Base-by-base conservation (phyloP, 1,140 invertebrate genomes). In the Nephila pilipes region DNA sequence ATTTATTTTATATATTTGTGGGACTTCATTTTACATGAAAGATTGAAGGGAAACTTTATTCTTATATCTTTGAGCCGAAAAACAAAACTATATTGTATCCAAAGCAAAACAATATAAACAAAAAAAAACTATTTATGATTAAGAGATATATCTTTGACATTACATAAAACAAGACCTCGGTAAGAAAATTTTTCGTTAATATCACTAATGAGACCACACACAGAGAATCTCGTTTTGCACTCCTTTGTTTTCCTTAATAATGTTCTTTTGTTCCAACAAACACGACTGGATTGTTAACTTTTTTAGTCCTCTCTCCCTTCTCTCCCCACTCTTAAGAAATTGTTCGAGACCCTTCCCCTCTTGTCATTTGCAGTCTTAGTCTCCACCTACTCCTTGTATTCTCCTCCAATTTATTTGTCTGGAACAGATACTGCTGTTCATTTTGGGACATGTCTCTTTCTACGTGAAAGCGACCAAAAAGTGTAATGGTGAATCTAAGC, bases 371-470 rank as follows among this genome's bases (percentile, higher is more conserved):
- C 69, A 75, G 69, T 75, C 3, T 29, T 12, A 75, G 32, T 75
- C 32, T 32, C 69, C 69, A 36, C 69, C 69, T 29, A 75, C 69
- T 75, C 18, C 69, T 75, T 75, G 69, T 75, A 36, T 16, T 75
- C 29, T 12, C 29, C 29, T 32, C 32, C 29, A 75, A 75, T 29
- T 75, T 75, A 75, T 75, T 75, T 75, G 69, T 75, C 69, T 75
- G 32, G 14, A 75, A 75, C 69, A 75, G 69, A 29, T 6, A 75
- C 29, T 32, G 29, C 18, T 75, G 69, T 32, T 75, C 29, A 32
- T 75, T 75, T 75, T 14, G 20, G 69, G 32, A 75, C 69, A 75
- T 32, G 69, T 18, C 29, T 75, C 29, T 75, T 75, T 36, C 16
- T 12, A 32, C 69, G 29, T 32, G 18, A 75, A 75, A 36, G 69